Evolutionary conservation across 1,140 invertebrate genomes (phyloP).

Genomic region (Metopolophium dirhodum): DNA sequence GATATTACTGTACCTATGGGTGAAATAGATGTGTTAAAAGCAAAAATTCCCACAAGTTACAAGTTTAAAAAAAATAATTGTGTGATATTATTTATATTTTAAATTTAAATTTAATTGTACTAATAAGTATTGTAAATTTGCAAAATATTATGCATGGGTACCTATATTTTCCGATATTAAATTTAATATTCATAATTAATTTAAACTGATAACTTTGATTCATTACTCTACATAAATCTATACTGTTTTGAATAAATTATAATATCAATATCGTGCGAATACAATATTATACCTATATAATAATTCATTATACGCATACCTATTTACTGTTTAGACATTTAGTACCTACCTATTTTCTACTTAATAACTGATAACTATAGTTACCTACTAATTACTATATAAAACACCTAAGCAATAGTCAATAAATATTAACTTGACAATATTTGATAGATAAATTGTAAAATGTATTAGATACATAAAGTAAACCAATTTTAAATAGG

Average conservation of each 20-base stretch:
- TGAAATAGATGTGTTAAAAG: too few species aligned
- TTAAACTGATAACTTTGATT: background rate
- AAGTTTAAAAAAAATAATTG: background rate
- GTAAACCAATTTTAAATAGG: too few species aligned
- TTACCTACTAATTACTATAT: too few species aligned
- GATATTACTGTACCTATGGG: too few species aligned
- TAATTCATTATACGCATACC: too few species aligned
- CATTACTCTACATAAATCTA: too few species aligned
- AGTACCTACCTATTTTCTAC: background rate
- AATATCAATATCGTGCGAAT: background rate
- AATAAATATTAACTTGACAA: background rate
- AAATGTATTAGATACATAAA: too few species aligned
- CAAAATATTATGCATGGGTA: background rate
- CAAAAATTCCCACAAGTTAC: too few species aligned
- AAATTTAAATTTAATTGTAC: background rate
- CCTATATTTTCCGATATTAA: background rate
- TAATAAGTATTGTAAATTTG: background rate
- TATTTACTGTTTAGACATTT: background rate
- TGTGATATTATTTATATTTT: background rate
- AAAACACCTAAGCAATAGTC: background rate
- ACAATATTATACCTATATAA: background rate
- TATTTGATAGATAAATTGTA: too few species aligned
- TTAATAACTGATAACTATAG: background rate
- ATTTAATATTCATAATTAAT: background rate
- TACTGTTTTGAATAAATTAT: too few species aligned